Percentiles rank a stretch among this genome's conserved stretches.
phyloP scores from a whole-genome alignment of 2,797 vertebrate genomes.

The Silurus lanzhouensis region DNA sequence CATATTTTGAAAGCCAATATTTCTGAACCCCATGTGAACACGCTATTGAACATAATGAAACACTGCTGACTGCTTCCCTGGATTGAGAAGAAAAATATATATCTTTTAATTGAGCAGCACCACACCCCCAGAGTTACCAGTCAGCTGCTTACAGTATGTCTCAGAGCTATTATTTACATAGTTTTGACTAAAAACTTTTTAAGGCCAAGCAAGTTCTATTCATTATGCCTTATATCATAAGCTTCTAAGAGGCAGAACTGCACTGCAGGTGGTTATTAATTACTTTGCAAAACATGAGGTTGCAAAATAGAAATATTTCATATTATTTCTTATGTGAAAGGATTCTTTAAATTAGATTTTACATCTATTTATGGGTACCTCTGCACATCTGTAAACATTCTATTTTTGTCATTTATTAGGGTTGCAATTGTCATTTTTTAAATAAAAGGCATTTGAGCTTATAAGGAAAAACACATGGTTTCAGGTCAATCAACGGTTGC shows the following conservation, averaged over 20 bases:
- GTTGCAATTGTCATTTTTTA: not conserved
- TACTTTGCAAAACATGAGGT: not conserved
- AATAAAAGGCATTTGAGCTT: too few species aligned
- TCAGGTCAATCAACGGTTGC: too few species aligned
- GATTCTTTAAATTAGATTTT: not conserved
- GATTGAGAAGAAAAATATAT: not conserved
- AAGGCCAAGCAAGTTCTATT: not conserved
- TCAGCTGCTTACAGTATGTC: not conserved
- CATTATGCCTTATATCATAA: not conserved
- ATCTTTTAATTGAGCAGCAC: not conserved
- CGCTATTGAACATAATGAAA: not conserved
- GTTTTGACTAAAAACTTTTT: not conserved
- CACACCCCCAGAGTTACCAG: not conserved
- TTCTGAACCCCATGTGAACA: not conserved
- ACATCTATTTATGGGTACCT: not conserved
- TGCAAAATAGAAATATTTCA: too few species aligned
- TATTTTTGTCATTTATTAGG: not conserved
- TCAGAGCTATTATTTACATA: not conserved
- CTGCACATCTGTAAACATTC: not conserved
- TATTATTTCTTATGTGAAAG: not conserved
- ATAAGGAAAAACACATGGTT: too few species aligned
- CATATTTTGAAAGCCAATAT: not conserved
- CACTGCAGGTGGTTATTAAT: not conserved
- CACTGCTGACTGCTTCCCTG: not conserved
- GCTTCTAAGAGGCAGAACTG: not conserved